Evolutionary conservation across 2,113 vertebrate genomes (phyloP).

Genomic region (Saguinus midas): DNA sequence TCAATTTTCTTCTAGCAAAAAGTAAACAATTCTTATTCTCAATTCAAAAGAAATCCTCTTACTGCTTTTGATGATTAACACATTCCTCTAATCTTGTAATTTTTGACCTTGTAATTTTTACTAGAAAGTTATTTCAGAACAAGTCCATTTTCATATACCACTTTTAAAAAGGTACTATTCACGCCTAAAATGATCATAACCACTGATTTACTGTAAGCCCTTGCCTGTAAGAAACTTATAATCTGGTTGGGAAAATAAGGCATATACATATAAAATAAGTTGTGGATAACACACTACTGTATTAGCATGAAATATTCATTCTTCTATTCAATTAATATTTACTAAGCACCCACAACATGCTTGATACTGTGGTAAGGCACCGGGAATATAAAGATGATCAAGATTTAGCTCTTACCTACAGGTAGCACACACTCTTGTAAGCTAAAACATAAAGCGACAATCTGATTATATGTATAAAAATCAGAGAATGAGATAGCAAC

Average conservation of each 20-base stretch:
- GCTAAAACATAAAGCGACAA: conserved; percentile 54
- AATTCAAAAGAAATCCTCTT: conserved; percentile 42
- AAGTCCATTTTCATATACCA: not conserved
- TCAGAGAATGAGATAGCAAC: conserved; percentile 5
- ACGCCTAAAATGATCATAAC: conserved; percentile 36
- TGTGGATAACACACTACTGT: not conserved
- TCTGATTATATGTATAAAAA: conserved; percentile 38
- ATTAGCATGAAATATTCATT: not conserved
- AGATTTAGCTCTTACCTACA: conserved; percentile 48
- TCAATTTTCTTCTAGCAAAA: conserved; percentile 32
- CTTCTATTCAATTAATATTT: conserved; percentile 5
- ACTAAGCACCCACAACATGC: not conserved
- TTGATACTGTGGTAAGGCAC: not conserved
- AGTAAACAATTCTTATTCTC: conserved; percentile 13
- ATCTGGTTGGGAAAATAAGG: conserved; percentile 40
- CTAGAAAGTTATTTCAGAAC: conserved; percentile 12
- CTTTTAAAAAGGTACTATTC: conserved; percentile 10
- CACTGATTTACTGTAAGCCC: conserved; percentile 14
- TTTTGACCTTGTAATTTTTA: conserved; percentile 3
- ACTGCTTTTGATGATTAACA: conserved; percentile 44
- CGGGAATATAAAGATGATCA: conserved; percentile 31
- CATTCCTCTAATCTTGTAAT: conserved; percentile 5
- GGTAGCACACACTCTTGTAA: conserved; percentile 38
- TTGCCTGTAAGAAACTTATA: not conserved
- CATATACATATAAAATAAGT: not conserved